Base-by-base conservation (phyloP, 2,797 vertebrate genomes). In the Pagetopsis macropterus region DNA sequence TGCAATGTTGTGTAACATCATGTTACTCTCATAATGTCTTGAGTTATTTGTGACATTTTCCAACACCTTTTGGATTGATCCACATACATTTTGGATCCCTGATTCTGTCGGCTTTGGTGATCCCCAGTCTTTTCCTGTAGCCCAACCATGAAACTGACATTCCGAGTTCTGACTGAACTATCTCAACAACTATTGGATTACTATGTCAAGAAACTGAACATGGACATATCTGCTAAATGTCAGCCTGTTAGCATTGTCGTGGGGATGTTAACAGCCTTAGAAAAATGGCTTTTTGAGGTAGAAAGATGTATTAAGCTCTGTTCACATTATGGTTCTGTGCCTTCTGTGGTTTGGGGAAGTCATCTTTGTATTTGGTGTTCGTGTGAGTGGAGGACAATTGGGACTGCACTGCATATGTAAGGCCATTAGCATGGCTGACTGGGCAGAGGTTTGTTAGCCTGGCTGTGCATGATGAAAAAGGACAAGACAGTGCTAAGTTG, bases 401-500 rank as follows among this genome's bases (percentile, higher is more conserved):
- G 72, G 63, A 27, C 49, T 55, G n/a, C 55, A 10, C 69, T 68
- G 65, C 66, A 77, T 64, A 45, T 50, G 65, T 84, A 82, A 87
- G 81, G 41, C 54, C 72, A 82, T 88, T 86, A 85, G 76, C 76
- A 79, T 74, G 86, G 83, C 75, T 86, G 75, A 85, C 80, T 73
- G 57, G 78, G 72, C 80, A 84, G 82, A 75, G 78, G 72, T 77
- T 70, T 69, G 69, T 75, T 75, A 62, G 65, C 66, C 45, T 11
- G 64, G 60, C 50, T 75, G 7, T 66, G 78, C 15, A 49, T 65
- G 69, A 83, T 72, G 72, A 72, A 74, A 37, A 78, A 72, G 62
- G 59, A 67, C 44, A 65, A 65, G 81, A 81, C 43, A 21, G 21
- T 9, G 49, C 67, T 57, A 76, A 72, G 57, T 71, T 49, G 21